Evolutionary conservation across 1,140 invertebrate genomes (phyloP).

Genomic region (Drosophila ficusphila): DNA sequence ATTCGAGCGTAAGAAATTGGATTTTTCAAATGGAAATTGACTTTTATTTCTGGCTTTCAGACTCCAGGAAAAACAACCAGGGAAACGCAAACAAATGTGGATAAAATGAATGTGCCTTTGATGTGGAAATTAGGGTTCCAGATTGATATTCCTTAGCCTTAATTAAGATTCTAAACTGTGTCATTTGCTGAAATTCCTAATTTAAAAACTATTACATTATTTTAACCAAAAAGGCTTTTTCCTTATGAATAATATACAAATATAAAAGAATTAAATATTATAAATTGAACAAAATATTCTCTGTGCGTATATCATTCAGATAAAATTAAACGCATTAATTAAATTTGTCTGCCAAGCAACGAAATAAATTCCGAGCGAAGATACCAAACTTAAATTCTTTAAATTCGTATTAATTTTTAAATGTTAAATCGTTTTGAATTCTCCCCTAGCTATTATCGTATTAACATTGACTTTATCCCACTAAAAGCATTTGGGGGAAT

Average conservation of each 20-base stretch:
- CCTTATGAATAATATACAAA: too few species aligned
- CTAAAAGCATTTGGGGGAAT: neutral
- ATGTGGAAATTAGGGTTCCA: conserved; percentile 7
- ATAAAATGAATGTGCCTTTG: neutral
- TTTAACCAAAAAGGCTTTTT: too few species aligned
- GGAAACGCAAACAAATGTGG: conserved; percentile 8
- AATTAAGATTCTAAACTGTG: neutral
- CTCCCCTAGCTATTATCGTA: neutral
- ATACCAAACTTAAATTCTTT: too few species aligned
- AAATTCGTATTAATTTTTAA: neutral
- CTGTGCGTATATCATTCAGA: too few species aligned
- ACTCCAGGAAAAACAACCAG: conserved; percentile 6
- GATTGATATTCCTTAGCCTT: neutral
- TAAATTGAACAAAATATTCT: too few species aligned
- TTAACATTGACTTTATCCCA: neutral
- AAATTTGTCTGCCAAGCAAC: too few species aligned
- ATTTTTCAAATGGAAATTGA: conserved; percentile 55
- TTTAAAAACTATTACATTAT: neutral
- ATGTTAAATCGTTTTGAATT: neutral
- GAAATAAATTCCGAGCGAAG: too few species aligned
- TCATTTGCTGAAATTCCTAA: too few species aligned
- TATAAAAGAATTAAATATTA: too few species aligned
- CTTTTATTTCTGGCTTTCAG: conserved; percentile 16
- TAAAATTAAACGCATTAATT: too few species aligned
- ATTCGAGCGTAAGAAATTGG: conserved; percentile 50